phyloP scores from a whole-genome alignment of 2,888 invertebrate genomes.

The Cosmia pyralina region DNA sequence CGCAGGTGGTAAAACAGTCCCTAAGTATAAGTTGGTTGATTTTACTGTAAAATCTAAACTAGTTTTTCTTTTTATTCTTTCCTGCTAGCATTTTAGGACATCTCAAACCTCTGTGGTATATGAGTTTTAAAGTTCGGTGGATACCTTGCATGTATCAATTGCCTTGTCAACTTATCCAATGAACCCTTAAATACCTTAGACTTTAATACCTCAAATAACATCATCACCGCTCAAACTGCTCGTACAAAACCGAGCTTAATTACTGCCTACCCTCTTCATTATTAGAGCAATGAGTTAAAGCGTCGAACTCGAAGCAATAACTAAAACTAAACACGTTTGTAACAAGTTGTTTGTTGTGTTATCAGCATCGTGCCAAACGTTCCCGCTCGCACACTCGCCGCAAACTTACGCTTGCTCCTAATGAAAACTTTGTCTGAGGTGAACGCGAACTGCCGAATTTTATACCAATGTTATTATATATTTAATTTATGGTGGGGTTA shows the following conservation, averaged over 20 bases:
- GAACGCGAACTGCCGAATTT: constrained; percentile 76
- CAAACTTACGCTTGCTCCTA: constrained; percentile 86
- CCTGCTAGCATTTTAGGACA: not conserved
- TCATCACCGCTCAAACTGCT: constrained; percentile 55
- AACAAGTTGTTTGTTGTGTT: constrained; percentile 90
- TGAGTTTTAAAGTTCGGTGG: not conserved
- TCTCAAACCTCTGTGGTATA: not conserved
- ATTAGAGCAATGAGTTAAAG: constrained; percentile 88
- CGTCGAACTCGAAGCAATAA: constrained; percentile 89
- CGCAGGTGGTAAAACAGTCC: no score
- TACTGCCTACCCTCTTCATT: constrained; percentile 85
- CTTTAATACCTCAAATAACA: constrained; percentile 40
- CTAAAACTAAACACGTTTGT: constrained; percentile 90
- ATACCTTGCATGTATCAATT: not conserved
- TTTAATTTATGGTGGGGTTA: constrained; percentile 43
- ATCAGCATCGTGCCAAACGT: constrained; percentile 88
- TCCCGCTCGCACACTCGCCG: constrained; percentile 84
- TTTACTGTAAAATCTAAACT: constrained; percentile 19
- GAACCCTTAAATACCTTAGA: not conserved
- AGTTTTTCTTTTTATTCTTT: not conserved
- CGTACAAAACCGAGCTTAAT: constrained; percentile 81
- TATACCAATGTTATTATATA: constrained; percentile 71
- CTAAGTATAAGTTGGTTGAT: not conserved
- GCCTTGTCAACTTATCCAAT: not conserved
- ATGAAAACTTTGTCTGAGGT: constrained; percentile 88